Base-by-base conservation (phyloP, 2,797 vertebrate genomes). In the Ctenochaetus hawaiiensis region DNA sequence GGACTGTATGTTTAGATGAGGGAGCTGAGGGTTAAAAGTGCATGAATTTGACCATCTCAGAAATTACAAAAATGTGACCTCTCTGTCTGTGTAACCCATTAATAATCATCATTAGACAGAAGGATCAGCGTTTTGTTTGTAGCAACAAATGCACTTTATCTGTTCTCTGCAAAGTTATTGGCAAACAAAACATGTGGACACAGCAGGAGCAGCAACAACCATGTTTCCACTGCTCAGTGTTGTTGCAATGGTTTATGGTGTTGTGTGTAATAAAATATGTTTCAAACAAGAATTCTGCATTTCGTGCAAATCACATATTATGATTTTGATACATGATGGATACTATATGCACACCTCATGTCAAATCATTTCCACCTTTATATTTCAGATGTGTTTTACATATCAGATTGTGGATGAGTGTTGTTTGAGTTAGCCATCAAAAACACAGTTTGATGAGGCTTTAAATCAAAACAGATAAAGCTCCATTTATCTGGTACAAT, bases 41-140 rank as follows among this genome's bases (percentile, higher is more conserved):
- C 87, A 87, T 11, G 17, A 72, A 80, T 58, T 77, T 34, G 63
- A 61, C 64, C 30, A 8, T 80, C 73, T 83, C 67, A 78, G 53
- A 89, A 84, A 90, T 83, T 47, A 58, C 78, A 92, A 91, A 82
- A 85, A 91, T 91, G 75, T 77, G 86, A 88, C 84, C 86, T 74
- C 69, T 57, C 14, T 75, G 76, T 68, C 71, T 75, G 49, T 89
- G 71, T 49, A 44, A 58, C 13, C 9, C 74, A 88, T 90, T 81
- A 82, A 84, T 87, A 70, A 87, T 75, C 41, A 26, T 70, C 52
- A 72, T 68, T 68, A 70, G 76, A 83, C 78, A 66, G 72, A 61
- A 57, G 72, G 68, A 77, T 80, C 51, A 64, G 52, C 0, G 11
- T 56, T 89, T 80, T 85, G 75, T 84, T 82, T 80, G 82, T 82